Evolutionary conservation across 92 coral and sea anemone species (phyloP), one percentile per base, ranked within the genome.

Genomic region (Phenganax marumi): DNA sequence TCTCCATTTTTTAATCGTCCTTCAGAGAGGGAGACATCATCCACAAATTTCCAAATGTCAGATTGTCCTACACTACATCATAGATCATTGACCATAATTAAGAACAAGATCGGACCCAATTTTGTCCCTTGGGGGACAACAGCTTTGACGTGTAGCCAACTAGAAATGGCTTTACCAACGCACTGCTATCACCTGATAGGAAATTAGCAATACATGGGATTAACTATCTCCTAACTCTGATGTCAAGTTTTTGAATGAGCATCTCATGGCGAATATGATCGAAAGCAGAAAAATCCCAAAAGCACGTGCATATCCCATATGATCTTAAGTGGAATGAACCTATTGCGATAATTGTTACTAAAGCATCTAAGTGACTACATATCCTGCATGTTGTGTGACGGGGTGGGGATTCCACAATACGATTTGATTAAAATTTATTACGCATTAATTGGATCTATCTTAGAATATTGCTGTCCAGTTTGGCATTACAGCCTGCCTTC

Each of bases 41-140:
- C n/a, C n/a, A 84, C 82, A 49, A 47, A 84, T 70, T 88, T 79
- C 83, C 90, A 77, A 12, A 60, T 74, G 53, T n/a, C 80, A 23
- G 57, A 80, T 79, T 46, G 12, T 70, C 60, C 60, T 54, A 50
- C 78, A 50, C 52, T 70, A 46, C 66, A n/a, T n/a, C n/a, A n/a
- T n/a, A n/a, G n/a, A n/a, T n/a, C n/a, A n/a, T 70, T 86, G 16
- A 85, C 26, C 81, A 85, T 85, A 56, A 85, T 39, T 14, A 76
- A 83, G 52, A 75, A 75, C 83, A 39, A 83, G 73, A 61, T 79
- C 49, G 23, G 51, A 60, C 53, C 82, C n/a, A 19, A 83, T 83
- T 19, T 48, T 73, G 21, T 73, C 81, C 52, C 21, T 56, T 14
- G 60, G 64, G 16, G 23, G 70, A 70, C 57, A n/a, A 74, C n/a